A percentile compares a stretch with the other conserved stretches of the same genome.
Conservation (phyloP, 2,888 invertebrate genomes). For the Polymixis flavicincta region DNA sequence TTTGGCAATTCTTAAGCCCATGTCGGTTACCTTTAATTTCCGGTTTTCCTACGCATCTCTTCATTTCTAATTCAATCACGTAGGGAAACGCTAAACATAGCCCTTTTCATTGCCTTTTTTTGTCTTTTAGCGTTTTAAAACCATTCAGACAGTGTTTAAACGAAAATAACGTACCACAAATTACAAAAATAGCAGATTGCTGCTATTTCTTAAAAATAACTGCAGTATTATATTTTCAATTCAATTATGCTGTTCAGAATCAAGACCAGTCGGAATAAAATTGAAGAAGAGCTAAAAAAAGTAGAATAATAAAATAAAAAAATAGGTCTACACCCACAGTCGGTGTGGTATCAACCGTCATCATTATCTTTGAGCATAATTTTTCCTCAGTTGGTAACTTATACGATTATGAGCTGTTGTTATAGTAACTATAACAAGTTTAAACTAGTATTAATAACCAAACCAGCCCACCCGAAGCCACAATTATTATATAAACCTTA, state of each 20-base stretch:
- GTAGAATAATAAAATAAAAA: background rate
- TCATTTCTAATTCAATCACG: no score
- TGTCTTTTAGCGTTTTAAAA: no score
- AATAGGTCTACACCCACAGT: background rate
- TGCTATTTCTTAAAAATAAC: background rate
- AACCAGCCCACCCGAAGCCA: background rate
- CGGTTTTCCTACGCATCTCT: no score
- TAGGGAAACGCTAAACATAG: no score
- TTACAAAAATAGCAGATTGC: background rate
- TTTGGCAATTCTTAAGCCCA: no score
- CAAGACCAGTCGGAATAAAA: background rate
- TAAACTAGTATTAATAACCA: background rate
- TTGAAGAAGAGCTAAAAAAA: background rate
- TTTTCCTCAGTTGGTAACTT: background rate
- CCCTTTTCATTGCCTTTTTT: no score
- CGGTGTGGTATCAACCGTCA: background rate
- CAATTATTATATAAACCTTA: slow-evolving; percentile 20
- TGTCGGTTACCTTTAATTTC: no score
- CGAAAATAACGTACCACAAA: background rate
- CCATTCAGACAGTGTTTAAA: no score
- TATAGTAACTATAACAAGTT: background rate
- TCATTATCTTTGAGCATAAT: background rate
- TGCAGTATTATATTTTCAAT: background rate
- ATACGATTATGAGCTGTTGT: background rate
- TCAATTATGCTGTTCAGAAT: background rate